These are phyloP conservation scores for Cerastoderma edule DNA, from an alignment of 2,888 invertebrate species.

Conservation along the genomic window DNA sequence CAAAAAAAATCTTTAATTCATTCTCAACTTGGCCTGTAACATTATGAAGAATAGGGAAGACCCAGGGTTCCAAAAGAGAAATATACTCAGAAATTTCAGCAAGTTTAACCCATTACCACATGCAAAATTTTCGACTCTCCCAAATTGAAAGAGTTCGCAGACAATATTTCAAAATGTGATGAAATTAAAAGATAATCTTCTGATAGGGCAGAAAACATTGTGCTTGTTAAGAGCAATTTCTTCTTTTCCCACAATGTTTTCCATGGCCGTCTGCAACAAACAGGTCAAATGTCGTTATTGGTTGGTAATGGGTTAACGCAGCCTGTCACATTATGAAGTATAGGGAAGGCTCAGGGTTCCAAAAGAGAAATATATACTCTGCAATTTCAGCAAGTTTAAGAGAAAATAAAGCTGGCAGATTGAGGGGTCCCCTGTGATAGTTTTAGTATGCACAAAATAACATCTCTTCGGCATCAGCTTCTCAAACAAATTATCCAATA, in stretches of 20 bases:
- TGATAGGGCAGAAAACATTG: too few species aligned
- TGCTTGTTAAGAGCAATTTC: background rate
- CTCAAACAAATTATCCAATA: background rate
- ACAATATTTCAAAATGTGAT: too few species aligned
- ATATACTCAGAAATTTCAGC: background rate
- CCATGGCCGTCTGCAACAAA: background rate
- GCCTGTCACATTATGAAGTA: background rate
- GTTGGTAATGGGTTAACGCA: background rate
- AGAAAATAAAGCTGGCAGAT: slow-evolving; percentile 15
- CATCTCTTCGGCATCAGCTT: background rate
- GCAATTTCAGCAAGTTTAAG: slow-evolving; percentile 2
- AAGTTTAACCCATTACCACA: too few species aligned
- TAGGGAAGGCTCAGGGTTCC: background rate
- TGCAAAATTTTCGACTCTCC: too few species aligned
- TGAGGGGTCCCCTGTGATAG: background rate
- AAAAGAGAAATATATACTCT: background rate
- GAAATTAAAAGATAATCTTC: too few species aligned
- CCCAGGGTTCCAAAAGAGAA: background rate
- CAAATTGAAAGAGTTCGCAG: too few species aligned
- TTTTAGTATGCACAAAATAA: background rate
- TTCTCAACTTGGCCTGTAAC: background rate
- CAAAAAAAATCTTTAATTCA: too few species aligned
- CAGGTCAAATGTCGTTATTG: background rate
- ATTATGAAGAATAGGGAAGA: background rate
- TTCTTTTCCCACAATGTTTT: background rate